These are phyloP conservation scores for Strigamia maritima DNA, from an alignment of 2,888 invertebrate species.

Conservation along the genomic window DNA sequence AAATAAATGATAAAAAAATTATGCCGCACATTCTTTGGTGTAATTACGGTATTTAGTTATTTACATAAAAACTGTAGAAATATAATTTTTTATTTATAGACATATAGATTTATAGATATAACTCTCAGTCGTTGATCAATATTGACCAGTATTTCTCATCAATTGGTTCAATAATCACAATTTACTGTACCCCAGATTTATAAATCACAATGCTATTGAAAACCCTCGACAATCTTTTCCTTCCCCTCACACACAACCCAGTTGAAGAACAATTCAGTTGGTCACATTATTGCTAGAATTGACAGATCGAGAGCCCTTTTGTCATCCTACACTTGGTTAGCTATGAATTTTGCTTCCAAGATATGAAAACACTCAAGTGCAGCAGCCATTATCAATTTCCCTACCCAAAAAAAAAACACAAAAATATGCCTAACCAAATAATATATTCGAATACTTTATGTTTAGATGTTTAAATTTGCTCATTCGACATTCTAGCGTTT, in stretches of 20 bases:
- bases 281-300: slow-evolving; percentile 15
- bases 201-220: not conserved
- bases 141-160: no score
- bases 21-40: not conserved
- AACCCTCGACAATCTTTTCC: not conserved
- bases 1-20: not conserved
- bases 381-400: not conserved
- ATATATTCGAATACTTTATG: no score
- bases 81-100: no score
- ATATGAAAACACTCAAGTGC: not conserved
- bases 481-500: no score
- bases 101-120: no score
- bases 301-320: slow-evolving; percentile 10
- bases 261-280: slow-evolving; percentile 15
- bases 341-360: not conserved
- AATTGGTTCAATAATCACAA: no score
- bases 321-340: slow-evolving; percentile 27
- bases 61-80: no score
- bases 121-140: no score
- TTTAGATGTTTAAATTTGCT: no score
- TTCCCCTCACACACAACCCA: not conserved
- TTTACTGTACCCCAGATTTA: not conserved
- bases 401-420: not conserved
- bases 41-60: no score
- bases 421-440: no score